Evolutionary conservation across 2,797 vertebrate genomes (phyloP), one percentile per base, ranked within the genome.

Genomic region (Sebastolobus altivelis): DNA sequence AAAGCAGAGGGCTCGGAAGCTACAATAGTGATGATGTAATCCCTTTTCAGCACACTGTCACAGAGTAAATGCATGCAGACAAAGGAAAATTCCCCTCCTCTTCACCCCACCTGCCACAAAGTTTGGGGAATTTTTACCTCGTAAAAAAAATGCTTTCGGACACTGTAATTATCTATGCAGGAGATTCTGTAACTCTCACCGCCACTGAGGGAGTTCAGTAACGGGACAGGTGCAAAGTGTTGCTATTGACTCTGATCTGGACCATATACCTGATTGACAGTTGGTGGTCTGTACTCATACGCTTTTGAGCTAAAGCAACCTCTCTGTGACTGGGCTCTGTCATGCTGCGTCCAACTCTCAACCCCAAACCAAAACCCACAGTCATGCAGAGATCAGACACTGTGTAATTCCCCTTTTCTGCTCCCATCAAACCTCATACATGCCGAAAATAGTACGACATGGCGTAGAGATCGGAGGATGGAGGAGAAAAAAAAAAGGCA

Each of bases 1-100:
- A 87, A 89, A 90, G 90, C 77, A 60, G 76, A 89, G 90, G 89
- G 91, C 91, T 93, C 66, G 33, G 67, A 79, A 67, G 65, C 86
- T 33, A 95, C 94, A 95, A 94, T 93, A 35, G 93, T 31, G 85
- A 85, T 96, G 94, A 95, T 92, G 94, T 95, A 92, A 96, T 94
- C 87, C 86, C 82, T 37, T 93, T 94, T 94, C 87, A 91, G 70
- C 3, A n/a, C 70, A 56, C 80, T 87, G 90, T 82, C 87, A 86
- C 83, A 65, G 82, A 89, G 81, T 82, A 93, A 94, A 95, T 89
- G 88, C 66, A 54, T 65, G 75, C 20, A 81, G 89, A 95, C 93
- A 94, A 94, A 76, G 77, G 86, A 86, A 80, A 74, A 52, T 25
- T 22, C 82, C 86, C 76, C 43, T 84, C 61, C n/a, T 80, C 75